Evolutionary conservation across 2,888 invertebrate species (phyloP), one percentile per base, ranked within the genome.

Genomic region (Eilema griseolum): DNA sequence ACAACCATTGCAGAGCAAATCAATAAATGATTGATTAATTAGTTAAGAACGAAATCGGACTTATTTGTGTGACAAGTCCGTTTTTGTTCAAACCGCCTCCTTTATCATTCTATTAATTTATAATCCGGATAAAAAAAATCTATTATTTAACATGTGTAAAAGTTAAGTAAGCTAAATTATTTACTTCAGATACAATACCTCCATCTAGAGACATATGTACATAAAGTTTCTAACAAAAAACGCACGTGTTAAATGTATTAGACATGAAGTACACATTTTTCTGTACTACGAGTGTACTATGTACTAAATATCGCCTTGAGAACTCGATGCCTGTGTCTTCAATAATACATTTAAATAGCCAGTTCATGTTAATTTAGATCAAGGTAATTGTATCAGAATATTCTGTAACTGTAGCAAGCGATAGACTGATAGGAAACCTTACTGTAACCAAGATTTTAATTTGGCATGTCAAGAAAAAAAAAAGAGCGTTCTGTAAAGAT

Each of bases 241-340:
- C 24, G 16, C 46, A 28, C 14, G 23, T 1, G 16, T 37, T 11
- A 60, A 41, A 41, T 66, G 61, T 20, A 61, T 28, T 66, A 77
- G 23, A 41, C 20, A 46, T 20, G 20, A 46, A 46, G 46, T 46
- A 46, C 20, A 46, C 37, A 75, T 74, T 46, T 68, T 68, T 10
- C 31, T 79, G 80, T 77, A 78, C 84, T 84, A 74, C 84, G 86
- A 88, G 83, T 83, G 5, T 82, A 83, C 86, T 85, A 87, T 85
- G 76, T 75, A 79, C 71, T 75, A 81, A 85, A 87, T 86, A 88
- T 86, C 84, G 85, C 83, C 84, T 88, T 73, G 20, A 46, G 46
- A 20, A 46, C 46, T 75, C 62, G 69, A 75, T 59, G 65, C 75
- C 69, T 72, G 67, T 71, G 66, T 67, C 62, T 63, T 67, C 67